These are phyloP conservation scores for Hippocampus abdominalis DNA, from an alignment of 2,113 vertebrate species.

Conservation along the genomic window DNA sequence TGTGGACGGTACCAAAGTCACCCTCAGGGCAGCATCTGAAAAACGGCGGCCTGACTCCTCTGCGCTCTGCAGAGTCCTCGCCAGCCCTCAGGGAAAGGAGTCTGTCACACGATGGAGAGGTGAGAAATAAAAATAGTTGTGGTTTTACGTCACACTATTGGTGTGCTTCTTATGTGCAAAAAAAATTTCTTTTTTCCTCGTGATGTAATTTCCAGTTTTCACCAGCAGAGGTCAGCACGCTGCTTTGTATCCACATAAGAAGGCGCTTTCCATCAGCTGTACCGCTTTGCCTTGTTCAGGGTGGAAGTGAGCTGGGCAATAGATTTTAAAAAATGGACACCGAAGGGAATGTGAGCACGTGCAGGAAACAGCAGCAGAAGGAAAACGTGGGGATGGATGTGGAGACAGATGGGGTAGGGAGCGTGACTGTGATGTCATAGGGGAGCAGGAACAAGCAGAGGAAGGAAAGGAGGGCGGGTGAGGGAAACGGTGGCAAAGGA, in stretches of 20 bases:
- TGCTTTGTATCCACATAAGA: neutral
- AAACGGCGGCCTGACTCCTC: slow-evolving; percentile 81
- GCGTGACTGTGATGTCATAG: neutral
- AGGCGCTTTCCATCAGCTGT: neutral
- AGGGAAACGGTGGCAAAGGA: slow-evolving; percentile 20
- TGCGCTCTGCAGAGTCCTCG: slow-evolving; percentile 78
- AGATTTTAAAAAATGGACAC: neutral
- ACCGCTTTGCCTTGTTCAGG: neutral
- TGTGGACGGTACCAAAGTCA: slow-evolving; percentile 88
- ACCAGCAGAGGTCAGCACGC: slow-evolving; percentile 57
- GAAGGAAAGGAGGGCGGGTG: slow-evolving; percentile 17
- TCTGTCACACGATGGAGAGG: slow-evolving; percentile 75
- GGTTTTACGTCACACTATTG: neutral
- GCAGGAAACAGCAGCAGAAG: neutral
- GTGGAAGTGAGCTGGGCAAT: slow-evolving; percentile 6
- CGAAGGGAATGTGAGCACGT: neutral
- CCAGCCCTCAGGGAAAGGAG: slow-evolving; percentile 71
- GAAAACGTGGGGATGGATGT: neutral
- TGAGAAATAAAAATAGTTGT: slow-evolving; percentile 60
- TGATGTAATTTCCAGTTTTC: neutral
- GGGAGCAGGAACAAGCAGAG: slow-evolving; percentile 28
- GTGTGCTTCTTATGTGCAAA: neutral
- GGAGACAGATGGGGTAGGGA: neutral
- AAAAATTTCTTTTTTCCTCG: neutral
- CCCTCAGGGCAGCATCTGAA: slow-evolving; percentile 83